Conservation (phyloP, 2,888 invertebrate species). For the Harpalus rubripes region DNA sequence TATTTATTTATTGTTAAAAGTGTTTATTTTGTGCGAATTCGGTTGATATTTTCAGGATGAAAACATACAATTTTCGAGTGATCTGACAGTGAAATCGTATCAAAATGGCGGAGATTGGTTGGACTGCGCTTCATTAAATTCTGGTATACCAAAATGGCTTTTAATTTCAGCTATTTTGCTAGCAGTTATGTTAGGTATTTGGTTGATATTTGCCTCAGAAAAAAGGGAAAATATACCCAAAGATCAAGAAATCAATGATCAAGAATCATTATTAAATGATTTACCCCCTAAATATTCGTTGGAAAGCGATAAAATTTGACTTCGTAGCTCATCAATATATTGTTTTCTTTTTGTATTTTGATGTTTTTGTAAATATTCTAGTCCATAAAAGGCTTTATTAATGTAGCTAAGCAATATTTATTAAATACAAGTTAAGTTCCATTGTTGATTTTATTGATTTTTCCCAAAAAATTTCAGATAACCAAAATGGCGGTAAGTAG, state of each 20-base stretch:
- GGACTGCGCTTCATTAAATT: constrained; percentile 77
- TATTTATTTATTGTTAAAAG: no score
- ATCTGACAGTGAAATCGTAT: constrained; percentile 45
- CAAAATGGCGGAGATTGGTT: constrained; percentile 72
- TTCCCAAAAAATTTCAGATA: no score
- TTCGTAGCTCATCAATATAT: not conserved
- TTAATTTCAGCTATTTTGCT: constrained; percentile 76
- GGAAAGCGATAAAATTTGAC: constrained; percentile 71
- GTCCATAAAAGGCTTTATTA: not conserved
- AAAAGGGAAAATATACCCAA: constrained; percentile 69
- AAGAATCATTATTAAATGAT: not conserved
- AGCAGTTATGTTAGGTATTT: constrained; percentile 77
- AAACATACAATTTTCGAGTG: constrained; percentile 1
- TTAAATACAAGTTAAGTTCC: not conserved
- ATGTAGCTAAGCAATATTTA: not conserved
- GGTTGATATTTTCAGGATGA: constrained; percentile 32
- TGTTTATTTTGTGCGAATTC: no score
- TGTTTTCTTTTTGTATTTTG: not conserved
- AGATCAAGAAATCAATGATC: not conserved
- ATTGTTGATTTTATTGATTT: no score
- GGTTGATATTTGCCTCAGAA: constrained; percentile 77
- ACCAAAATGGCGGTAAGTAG: no score
- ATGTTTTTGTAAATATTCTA: not conserved
- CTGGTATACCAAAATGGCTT: constrained; percentile 78
- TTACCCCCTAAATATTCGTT: constrained; percentile 71